Base-by-base conservation (phyloP, 2,113 vertebrate species). In the Xenopus tropicalis region DNA sequence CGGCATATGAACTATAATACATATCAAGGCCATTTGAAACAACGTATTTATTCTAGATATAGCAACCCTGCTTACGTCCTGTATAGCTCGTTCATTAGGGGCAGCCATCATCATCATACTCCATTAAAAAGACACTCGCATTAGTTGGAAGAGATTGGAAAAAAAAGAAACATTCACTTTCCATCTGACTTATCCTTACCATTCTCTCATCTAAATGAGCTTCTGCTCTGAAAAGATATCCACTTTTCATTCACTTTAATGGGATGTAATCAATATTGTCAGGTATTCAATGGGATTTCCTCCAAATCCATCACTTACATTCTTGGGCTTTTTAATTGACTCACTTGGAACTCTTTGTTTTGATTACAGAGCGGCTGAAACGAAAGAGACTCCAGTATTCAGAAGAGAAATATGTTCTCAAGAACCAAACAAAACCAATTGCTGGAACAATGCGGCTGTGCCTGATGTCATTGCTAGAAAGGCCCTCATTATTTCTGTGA, bases 161-260 rank as follows among this genome's bases (percentile, higher is more conserved):
- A 54, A 54, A 54, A 54, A 54, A 54, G 46, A 7, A 48, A 48
- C 46, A 12, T 48, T 48, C 46, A 54, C 52, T 54, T 54, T 54
- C n/a, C 25, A 37, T 29, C 7, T 62, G 23, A 19, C 61, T 62
- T 29, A 24, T 69, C 29, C 37, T 56, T 23, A 22, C 29, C 3
- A 20, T 65, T 65, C 37, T 29, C 62, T 70, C 69, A 14, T 59
- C 22, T 59, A 19, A 24, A 14, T 19, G 21, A 73, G 62, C 42
- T 12, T 68, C 44, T 58, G 4, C 14, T 43, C n/a, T 74, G n/a
- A 51, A 25, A 46, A 69, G 65, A 69, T 69, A 52, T 61, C 37
- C 65, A 67, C 65, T 74, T 74, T 67, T 68, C 72, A 67, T 68
- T 74, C 65, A 61, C 65, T 74, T 74, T 51, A 74, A 74, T 74